Conservation (phyloP, 2,888 invertebrate species). For the Nemapogon koenigi region DNA sequence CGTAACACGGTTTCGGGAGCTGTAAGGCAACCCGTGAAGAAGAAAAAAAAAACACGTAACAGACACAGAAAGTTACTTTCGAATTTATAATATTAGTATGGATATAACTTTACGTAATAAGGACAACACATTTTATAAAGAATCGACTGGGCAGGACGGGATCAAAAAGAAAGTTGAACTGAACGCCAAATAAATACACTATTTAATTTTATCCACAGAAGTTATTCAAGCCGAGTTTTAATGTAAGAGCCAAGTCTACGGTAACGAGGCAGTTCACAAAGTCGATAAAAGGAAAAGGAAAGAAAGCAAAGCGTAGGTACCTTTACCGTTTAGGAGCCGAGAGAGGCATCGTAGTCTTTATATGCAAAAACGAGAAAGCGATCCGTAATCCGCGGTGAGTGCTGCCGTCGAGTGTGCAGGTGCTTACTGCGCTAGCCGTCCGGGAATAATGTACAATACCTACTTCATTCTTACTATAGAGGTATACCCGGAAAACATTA, state of each 20-base stretch:
- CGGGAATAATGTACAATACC: slow-evolving; percentile 1
- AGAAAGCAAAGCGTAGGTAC: slow-evolving; percentile 7
- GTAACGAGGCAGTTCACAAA: slow-evolving; percentile 8
- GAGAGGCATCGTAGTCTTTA: slow-evolving; percentile 5
- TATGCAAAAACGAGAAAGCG: slow-evolving; percentile 19
- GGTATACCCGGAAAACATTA: too few species aligned
- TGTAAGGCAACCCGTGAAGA: too few species aligned
- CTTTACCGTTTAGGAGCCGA: slow-evolving; percentile 5
- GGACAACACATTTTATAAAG: too few species aligned
- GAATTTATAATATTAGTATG: too few species aligned
- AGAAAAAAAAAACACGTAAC: too few species aligned
- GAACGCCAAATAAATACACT: too few species aligned
- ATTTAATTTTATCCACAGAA: neutral
- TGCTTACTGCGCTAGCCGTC: slow-evolving; percentile 21
- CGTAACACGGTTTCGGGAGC: too few species aligned
- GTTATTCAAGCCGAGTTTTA: neutral
- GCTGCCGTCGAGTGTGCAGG: slow-evolving; percentile 23
- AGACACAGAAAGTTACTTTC: too few species aligned
- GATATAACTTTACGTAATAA: too few species aligned
- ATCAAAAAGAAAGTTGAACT: too few species aligned
- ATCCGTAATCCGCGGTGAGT: slow-evolving; percentile 35
- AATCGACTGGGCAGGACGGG: too few species aligned
- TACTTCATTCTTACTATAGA: too few species aligned
- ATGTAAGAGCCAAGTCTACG: slow-evolving; percentile 1
- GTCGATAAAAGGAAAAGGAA: slow-evolving; percentile 7